A percentile compares a stretch with the other conserved stretches of the same genome.
These are phyloP conservation scores for Ganaspis sp. DNA, from an alignment of 1,140 invertebrate species.

Conservation along the genomic window DNA sequence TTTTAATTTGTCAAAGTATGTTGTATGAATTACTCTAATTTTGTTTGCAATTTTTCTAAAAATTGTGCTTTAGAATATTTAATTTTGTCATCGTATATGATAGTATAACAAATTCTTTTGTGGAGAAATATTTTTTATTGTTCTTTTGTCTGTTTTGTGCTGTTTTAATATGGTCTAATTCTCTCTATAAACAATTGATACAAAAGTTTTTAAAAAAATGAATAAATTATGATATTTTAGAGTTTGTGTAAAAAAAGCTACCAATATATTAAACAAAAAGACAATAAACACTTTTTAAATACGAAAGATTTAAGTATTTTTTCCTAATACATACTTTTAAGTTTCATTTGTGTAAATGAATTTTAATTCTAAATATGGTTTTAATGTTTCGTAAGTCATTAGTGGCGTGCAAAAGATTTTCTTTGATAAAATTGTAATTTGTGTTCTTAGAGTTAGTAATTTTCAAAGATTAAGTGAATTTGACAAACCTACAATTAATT, in stretches of 20 bases:
- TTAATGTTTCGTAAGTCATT: not conserved
- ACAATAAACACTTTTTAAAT: not conserved
- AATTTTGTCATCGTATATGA: not conserved
- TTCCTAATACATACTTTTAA: not conserved
- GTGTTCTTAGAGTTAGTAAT: not conserved
- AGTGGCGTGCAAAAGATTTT: not conserved
- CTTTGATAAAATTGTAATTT: not conserved
- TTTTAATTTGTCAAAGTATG: not conserved
- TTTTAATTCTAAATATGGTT: not conserved
- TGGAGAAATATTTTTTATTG: not conserved
- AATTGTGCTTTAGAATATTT: not conserved
- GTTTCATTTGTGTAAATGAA: not conserved
- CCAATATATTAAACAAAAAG: too few relatives aligned
- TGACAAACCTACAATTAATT: too few relatives aligned
- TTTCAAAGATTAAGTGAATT: not conserved
- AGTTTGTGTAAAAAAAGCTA: too few relatives aligned
- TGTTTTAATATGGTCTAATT: not conserved
- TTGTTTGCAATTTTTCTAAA: not conserved
- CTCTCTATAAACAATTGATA: too few relatives aligned
- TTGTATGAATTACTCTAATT: not conserved
- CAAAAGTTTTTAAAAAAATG: too few relatives aligned
- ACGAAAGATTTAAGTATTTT: not conserved
- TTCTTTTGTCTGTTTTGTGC: conserved; percentile 4
- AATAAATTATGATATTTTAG: too few relatives aligned
- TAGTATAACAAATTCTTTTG: not conserved